Evolutionary conservation across 2,888 invertebrate genomes (phyloP).

Genomic region (Polymixis flavicincta): DNA sequence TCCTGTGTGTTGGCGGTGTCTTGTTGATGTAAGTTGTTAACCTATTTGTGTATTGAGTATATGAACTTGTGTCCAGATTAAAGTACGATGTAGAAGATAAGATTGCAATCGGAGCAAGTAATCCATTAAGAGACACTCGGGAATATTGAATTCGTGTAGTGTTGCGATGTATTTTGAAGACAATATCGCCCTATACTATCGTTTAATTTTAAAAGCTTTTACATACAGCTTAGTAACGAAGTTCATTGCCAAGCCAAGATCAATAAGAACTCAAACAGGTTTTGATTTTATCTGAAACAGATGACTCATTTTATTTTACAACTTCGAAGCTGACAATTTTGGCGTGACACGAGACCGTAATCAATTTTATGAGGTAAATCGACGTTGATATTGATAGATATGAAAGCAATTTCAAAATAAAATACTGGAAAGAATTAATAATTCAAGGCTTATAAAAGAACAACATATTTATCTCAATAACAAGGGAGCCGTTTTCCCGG

Average conservation of each 20-base stretch:
- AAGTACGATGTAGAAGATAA: constrained; percentile 13
- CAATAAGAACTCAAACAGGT: constrained; percentile 47
- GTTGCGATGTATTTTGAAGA: not conserved
- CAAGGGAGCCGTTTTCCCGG: constrained; percentile 8
- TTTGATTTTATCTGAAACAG: constrained; percentile 43
- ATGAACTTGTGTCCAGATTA: constrained; percentile 5
- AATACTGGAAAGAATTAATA: constrained; percentile 15
- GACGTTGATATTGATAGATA: constrained; percentile 35
- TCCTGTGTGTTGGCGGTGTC: constrained; percentile 85
- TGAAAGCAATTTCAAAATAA: constrained; percentile 30
- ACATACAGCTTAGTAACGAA: constrained; percentile 32
- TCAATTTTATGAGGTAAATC: constrained; percentile 43
- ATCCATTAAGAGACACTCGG: constrained; percentile 34
- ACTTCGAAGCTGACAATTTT: constrained; percentile 46
- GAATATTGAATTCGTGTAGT: constrained; percentile 19
- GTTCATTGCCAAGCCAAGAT: constrained; percentile 50
- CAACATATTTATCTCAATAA: constrained; percentile 18
- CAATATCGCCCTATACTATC: not conserved
- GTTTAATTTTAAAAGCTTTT: constrained; percentile 27
- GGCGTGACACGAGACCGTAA: constrained; percentile 41
- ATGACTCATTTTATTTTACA: constrained; percentile 50
- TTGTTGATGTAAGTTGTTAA: constrained; percentile 84
- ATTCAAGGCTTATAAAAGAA: constrained; percentile 23
- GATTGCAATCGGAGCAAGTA: constrained; percentile 26
- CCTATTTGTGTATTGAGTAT: constrained; percentile 23